Percentiles rank a stretch among this genome's conserved stretches.
phyloP scores from a whole-genome alignment of 2,797 vertebrate species.

The Rachycentron canadum region DNA sequence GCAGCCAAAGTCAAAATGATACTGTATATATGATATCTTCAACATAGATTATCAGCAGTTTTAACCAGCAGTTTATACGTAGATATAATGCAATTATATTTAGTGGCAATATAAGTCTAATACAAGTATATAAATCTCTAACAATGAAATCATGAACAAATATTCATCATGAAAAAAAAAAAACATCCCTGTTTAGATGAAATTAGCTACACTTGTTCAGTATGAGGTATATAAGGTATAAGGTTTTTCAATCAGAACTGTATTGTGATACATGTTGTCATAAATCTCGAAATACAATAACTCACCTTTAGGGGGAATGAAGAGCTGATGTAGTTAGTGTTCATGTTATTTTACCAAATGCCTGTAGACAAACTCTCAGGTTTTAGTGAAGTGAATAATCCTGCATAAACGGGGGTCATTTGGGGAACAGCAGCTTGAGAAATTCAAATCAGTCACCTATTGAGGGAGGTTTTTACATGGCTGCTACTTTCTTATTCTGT shows the following conservation, averaged over 20 bases:
- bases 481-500: neutral
- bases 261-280: neutral
- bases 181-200: no score
- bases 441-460: neutral
- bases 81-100: no score
- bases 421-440: neutral
- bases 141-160: no score
- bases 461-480: neutral
- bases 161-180: no score
- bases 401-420: no score
- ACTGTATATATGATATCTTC: neutral
- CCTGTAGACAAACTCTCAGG: neutral
- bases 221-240: no score
- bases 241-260: neutral
- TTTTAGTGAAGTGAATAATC: neutral
- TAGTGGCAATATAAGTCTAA: no score
- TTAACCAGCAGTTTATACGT: no score
- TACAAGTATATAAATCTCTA: no score
- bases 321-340: neutral
- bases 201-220: neutral
- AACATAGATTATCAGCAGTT: neutral
- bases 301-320: neutral
- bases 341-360: neutral
- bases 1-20: no score
- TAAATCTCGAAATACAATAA: neutral